phyloP scores from a whole-genome alignment of 1,140 invertebrate genomes.

The Diuraphis noxia region DNA sequence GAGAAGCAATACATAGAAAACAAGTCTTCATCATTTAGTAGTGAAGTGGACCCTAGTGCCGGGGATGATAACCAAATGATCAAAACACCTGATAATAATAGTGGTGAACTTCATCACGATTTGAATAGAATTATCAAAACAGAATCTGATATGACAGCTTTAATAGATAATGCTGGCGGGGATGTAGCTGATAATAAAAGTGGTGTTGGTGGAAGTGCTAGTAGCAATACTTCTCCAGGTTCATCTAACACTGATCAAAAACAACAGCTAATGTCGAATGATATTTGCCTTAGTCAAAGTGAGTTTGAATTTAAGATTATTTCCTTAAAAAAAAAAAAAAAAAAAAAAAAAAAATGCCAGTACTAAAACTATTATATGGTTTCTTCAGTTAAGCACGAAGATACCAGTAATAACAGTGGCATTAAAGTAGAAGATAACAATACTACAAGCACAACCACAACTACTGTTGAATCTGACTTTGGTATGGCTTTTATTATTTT shows the following conservation, averaged over 20 bases:
- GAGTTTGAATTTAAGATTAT: background rate
- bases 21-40: conserved; percentile 17
- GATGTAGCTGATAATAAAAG: conserved; percentile 31
- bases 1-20: conserved; percentile 35
- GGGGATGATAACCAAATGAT: conserved; percentile 46
- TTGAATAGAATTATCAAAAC: conserved; percentile 41
- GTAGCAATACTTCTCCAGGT: conserved; percentile 23
- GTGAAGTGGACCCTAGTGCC: background rate
- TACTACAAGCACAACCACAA: background rate
- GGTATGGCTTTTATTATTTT: background rate
- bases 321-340: background rate
- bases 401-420: conserved; percentile 11
- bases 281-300: conserved; percentile 35
- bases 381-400: conserved; percentile 42
- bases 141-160: conserved; percentile 35
- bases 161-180: background rate
- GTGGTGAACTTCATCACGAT: conserved; percentile 28
- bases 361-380: background rate
- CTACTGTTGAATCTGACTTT: conserved; percentile 30
- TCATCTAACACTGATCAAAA: conserved; percentile 22
- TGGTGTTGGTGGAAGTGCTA: conserved; percentile 11
- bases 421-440: conserved; percentile 48
- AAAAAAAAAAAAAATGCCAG: background rate
- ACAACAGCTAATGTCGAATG: conserved; percentile 27
- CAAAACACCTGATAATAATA: conserved; percentile 33